Evolutionary conservation across 2,113 vertebrate species (phyloP), one percentile per base, ranked within the genome.

Genomic region (Hymenochirus boettgeri): DNA sequence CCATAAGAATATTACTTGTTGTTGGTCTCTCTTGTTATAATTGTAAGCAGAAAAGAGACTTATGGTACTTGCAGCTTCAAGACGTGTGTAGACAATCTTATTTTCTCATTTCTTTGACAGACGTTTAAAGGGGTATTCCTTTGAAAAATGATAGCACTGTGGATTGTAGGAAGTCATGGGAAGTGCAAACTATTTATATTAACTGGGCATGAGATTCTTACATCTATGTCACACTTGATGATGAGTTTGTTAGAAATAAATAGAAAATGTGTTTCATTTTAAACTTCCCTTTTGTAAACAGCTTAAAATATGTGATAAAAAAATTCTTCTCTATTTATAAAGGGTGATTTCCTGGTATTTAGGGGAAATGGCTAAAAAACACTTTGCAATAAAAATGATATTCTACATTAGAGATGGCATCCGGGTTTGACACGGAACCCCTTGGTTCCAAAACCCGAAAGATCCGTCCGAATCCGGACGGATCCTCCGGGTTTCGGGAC

Each of bases 1-100:
- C 59, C 73, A 57, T 50, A 79, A 70, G 69, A 82, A 82, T 59
- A 72, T 48, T 76, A 71, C 62, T 72, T 54, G 56, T 26, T 3
- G 61, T 26, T 62, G 46, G 61, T 66, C 61, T 33, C 31, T 15
- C 52, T 69, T 46, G 61, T 22, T 64, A n/a, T 50, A 74, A 76
- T 65, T 48, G 33, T 7, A 42, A 37, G 51, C 19, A 69, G 61
- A 55, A 58, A 52, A 37, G 50, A 71, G 25, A 23, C 35, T 35
- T 48, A 7, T 60, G 25, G 72, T 58, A 47, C 21, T 62, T 53
- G 10, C 21, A 57, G 59, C 54, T 65, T 69, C 22, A 4, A 60
- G 55, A 75, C 65, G 24, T 51, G 70, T 50, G 4, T 58, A 57
- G 35, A 51, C 0, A 6, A 53, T 70, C 69, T 61, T 69, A 22